phyloP scores from a whole-genome alignment of 2,888 invertebrate genomes.

The Arge pagana region DNA sequence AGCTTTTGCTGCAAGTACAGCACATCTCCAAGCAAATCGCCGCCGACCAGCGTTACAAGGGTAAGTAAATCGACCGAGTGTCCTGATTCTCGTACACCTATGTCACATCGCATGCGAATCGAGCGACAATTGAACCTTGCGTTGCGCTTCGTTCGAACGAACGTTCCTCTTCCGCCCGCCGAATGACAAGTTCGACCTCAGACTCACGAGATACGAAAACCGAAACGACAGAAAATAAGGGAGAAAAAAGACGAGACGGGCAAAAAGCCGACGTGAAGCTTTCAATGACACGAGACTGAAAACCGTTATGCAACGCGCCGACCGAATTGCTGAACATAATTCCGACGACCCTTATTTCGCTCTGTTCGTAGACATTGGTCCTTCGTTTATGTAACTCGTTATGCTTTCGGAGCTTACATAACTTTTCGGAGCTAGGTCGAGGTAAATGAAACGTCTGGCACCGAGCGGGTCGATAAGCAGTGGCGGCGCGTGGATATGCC shows the following conservation, averaged over 20 bases:
- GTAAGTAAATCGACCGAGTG: slow-evolving; percentile 62
- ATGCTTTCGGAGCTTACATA: slow-evolving; percentile 41
- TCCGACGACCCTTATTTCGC: neutral
- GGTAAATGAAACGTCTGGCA: slow-evolving; percentile 14
- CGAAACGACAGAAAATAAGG: neutral
- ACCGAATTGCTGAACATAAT: neutral
- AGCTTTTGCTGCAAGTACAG: slow-evolving; percentile 92
- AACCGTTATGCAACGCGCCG: slow-evolving; percentile 5
- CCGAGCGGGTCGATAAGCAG: slow-evolving; percentile 25
- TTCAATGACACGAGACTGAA: slow-evolving; percentile 4
- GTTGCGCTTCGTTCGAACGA: neutral
- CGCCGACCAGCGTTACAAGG: slow-evolving; percentile 88
- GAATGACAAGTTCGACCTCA: no score
- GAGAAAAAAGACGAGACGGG: neutral
- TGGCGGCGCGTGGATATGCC: slow-evolving; percentile 34
- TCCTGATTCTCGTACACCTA: no score
- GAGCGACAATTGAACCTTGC: slow-evolving; percentile 5
- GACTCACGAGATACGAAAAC: no score
- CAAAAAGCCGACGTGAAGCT: no score
- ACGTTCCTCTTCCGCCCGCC: slow-evolving; percentile 1
- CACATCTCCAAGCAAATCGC: slow-evolving; percentile 89
- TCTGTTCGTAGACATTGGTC: slow-evolving; percentile 21
- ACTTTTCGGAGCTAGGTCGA: slow-evolving; percentile 29
- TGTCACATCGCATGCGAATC: neutral
- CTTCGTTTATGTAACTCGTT: slow-evolving; percentile 39